Conservation (phyloP, 2,113 vertebrate species). For the Cavia porcellus region DNA sequence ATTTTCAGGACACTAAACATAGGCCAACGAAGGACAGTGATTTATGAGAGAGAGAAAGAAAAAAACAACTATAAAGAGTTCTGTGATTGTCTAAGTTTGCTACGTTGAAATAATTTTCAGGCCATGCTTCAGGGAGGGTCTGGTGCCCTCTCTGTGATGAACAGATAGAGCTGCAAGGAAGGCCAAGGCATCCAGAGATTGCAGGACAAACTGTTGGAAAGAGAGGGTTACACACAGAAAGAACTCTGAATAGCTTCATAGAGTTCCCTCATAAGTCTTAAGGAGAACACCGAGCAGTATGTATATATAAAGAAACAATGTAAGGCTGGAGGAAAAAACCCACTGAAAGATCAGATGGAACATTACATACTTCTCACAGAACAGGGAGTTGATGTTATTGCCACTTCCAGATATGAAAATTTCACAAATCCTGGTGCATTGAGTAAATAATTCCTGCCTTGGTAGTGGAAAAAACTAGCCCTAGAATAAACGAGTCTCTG, state of each 20-base stretch:
- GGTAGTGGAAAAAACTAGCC: slow-evolving; percentile 7
- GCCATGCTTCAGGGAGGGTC: background rate
- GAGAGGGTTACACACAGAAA: background rate
- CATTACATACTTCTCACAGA: background rate
- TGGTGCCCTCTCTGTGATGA: background rate
- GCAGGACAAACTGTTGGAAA: background rate
- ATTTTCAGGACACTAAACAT: background rate
- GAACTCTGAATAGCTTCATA: background rate
- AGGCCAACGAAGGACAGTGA: background rate
- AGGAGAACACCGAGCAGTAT: background rate
- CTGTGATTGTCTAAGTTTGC: background rate
- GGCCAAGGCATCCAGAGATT: background rate
- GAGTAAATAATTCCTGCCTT: background rate
- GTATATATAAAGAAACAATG: background rate
- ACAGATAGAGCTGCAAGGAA: background rate
- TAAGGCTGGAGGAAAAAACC: background rate
- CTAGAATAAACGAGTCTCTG: slow-evolving; percentile 35
- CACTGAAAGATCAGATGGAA: background rate
- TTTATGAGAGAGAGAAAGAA: background rate
- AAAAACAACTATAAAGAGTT: background rate
- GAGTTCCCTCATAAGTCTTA: background rate
- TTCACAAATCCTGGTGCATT: background rate
- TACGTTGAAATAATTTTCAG: background rate
- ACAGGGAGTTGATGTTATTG: background rate
- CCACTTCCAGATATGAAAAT: background rate